A percentile compares a stretch with the other conserved stretches of the same genome.
Conservation (phyloP, 92 coral and sea anemone species). For the Porites lobata region DNA sequence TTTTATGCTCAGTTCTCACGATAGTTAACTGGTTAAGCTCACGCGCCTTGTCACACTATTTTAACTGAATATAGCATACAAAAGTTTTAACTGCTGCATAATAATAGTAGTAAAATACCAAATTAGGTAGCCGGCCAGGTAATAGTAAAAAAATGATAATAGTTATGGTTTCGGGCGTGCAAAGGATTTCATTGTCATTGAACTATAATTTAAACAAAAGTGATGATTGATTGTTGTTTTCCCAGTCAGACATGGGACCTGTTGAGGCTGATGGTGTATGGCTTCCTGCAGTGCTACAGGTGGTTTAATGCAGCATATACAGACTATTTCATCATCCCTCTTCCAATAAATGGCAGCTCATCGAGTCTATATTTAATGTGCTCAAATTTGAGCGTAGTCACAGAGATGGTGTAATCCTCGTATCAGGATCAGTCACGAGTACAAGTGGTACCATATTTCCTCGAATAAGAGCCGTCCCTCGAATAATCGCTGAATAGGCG, state of each 20-base stretch:
- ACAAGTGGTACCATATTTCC: too few species aligned
- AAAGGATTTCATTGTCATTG: background rate
- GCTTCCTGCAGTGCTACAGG: slow-evolving; percentile 16
- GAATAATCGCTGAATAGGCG: too few species aligned
- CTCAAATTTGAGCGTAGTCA: slow-evolving; percentile 40
- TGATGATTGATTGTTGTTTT: background rate
- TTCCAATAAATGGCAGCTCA: slow-evolving; percentile 54
- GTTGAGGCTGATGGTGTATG: slow-evolving; percentile 47
- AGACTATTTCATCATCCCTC: slow-evolving; percentile 40
- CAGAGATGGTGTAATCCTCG: slow-evolving; percentile 30
- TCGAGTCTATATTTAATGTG: slow-evolving; percentile 46
- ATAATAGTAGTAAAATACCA: background rate
- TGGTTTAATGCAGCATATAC: slow-evolving; percentile 42
- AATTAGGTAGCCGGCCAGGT: too few species aligned
- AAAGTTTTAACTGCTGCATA: background rate
- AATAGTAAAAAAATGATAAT: background rate
- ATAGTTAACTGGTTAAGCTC: slow-evolving; percentile 8
- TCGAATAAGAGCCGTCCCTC: too few species aligned
- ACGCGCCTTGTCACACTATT: slow-evolving; percentile 20
- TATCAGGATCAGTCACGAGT: slow-evolving; percentile 19
- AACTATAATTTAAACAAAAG: background rate
- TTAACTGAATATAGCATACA: background rate
- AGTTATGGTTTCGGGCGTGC: background rate
- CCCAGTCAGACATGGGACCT: slow-evolving; percentile 37
- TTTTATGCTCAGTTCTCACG: background rate